Percentiles rank a stretch among this genome's conserved stretches.
Evolutionary conservation across 2,113 vertebrate species (phyloP).

Genomic region (sheep (Ovis aries)): DNA sequence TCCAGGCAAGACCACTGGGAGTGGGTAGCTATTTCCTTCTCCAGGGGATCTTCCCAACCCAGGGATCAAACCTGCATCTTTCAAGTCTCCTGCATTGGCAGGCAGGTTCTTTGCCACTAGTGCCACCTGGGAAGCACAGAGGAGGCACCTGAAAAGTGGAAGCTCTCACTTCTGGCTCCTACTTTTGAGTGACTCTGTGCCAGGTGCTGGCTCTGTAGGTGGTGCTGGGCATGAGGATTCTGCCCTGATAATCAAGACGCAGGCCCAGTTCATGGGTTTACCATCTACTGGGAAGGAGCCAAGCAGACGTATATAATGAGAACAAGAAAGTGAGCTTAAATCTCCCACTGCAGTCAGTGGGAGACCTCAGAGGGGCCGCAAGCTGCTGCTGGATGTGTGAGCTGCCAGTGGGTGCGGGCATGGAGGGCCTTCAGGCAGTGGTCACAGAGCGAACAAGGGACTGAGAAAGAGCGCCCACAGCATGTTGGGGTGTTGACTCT

Average conservation of each 20-base stretch:
- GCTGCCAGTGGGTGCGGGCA: neutral
- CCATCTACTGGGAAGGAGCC: neutral
- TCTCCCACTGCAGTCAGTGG: neutral
- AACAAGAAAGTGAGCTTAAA: neutral
- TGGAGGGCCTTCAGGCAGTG: neutral
- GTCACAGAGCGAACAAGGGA: neutral
- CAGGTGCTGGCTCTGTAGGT: neutral
- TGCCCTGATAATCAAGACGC: neutral
- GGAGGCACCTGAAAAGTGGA: neutral
- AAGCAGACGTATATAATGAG: neutral
- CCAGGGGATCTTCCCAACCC: neutral
- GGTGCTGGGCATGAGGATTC: neutral
- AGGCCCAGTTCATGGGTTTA: neutral
- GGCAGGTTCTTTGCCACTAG: neutral
- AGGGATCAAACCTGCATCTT: neutral
- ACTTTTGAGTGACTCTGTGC: neutral
- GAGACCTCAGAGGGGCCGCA: neutral
- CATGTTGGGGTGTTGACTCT: neutral
- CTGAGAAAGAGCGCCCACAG: accelerated
- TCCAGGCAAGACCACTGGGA: neutral
- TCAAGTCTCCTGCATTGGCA: neutral
- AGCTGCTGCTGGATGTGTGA: neutral
- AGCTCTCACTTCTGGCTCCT: neutral
- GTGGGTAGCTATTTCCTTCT: neutral
- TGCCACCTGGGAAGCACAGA: neutral